phyloP scores from a whole-genome alignment of 2,888 invertebrate species.

The Selenia dentaria region DNA sequence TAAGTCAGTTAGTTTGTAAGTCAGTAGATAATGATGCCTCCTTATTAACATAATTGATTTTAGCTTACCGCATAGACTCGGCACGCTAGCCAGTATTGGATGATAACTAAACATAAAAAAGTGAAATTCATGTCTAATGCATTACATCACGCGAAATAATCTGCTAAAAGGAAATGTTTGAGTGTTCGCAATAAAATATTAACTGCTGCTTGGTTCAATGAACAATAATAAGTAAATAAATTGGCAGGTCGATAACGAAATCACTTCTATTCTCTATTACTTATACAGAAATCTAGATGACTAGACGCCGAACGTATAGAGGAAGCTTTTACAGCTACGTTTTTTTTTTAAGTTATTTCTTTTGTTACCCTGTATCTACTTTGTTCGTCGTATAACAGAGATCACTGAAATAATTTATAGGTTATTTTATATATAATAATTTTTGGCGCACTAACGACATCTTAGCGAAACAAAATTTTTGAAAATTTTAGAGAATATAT shows the following conservation, averaged over 20 bases:
- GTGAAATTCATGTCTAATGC: conserved; percentile 60
- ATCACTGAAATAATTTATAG: too few relatives aligned
- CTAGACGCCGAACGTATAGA: too few relatives aligned
- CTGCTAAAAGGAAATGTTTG: conserved; percentile 43
- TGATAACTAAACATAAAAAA: conserved; percentile 59
- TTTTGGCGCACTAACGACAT: too few relatives aligned
- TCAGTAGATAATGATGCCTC: conserved; percentile 20
- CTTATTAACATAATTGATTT: conserved; percentile 23
- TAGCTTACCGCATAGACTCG: conserved; percentile 60
- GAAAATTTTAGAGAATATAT: too few relatives aligned
- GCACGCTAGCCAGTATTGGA: conserved; percentile 43
- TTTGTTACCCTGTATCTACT: too few relatives aligned
- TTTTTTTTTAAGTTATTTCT: too few relatives aligned
- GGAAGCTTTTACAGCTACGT: too few relatives aligned
- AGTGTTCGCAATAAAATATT: conserved; percentile 52
- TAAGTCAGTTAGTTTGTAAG: conserved; percentile 20
- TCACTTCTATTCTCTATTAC: background rate
- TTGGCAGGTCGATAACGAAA: conserved; percentile 41
- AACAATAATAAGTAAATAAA: conserved; percentile 48
- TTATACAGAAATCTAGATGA: too few relatives aligned
- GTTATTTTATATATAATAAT: too few relatives aligned
- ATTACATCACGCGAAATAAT: conserved; percentile 54
- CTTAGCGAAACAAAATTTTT: too few relatives aligned
- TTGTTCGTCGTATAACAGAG: too few relatives aligned
- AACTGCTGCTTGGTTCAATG: conserved; percentile 51